phyloP scores from a whole-genome alignment of 2,888 invertebrate genomes.

The Tenthredo amoena region DNA sequence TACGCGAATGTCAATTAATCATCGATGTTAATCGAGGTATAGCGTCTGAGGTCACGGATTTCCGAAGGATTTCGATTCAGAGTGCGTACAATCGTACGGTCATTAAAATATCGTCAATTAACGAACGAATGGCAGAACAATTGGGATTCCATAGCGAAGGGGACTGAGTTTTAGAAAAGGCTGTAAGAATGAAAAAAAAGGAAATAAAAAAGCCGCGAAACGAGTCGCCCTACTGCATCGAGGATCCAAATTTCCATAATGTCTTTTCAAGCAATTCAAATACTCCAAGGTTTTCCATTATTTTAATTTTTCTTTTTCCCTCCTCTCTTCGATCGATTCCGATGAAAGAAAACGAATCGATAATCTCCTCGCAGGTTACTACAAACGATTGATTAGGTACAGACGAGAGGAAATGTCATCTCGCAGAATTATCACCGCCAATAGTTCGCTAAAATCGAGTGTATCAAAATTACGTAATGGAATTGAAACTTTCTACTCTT shows the following conservation, averaged over 20 bases:
- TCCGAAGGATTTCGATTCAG: neutral
- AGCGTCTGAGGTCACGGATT: neutral
- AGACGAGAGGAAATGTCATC: neutral
- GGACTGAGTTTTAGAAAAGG: neutral
- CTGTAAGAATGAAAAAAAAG: neutral
- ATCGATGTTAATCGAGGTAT: neutral
- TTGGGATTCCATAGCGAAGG: neutral
- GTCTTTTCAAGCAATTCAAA: conserved; percentile 42
- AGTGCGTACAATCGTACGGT: neutral
- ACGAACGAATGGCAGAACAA: neutral
- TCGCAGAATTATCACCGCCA: neutral
- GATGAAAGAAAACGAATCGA: neutral
- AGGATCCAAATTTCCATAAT: conserved; percentile 42
- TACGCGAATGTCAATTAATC: neutral
- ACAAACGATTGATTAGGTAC: neutral
- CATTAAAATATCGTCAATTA: conserved; percentile 36
- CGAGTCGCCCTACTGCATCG: conserved; percentile 14
- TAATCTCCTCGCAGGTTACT: neutral
- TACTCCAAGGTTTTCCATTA: neutral
- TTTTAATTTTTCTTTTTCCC: neutral
- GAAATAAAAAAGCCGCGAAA: neutral
- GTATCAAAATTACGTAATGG: neutral
- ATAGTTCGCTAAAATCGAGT: neutral
- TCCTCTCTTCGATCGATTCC: neutral
- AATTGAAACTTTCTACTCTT: conserved; percentile 4